These are phyloP conservation scores for Tetanocera ferruginea DNA, from an alignment of 2,888 invertebrate genomes.

Conservation along the genomic window DNA sequence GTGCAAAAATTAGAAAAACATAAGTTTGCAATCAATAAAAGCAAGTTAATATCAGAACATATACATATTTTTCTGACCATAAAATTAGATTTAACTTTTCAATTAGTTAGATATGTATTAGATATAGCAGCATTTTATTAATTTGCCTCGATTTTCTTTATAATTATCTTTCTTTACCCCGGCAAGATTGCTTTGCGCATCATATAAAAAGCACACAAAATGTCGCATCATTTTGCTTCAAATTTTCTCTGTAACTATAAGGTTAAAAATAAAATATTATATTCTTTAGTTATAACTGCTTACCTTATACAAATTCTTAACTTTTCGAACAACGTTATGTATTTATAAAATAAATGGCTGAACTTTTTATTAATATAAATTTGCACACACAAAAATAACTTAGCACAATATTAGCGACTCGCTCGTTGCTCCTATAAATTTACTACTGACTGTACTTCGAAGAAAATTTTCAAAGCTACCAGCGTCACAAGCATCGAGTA, in stretches of 20 bases:
- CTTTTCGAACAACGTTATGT: background rate
- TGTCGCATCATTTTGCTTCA: background rate
- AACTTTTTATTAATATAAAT: background rate
- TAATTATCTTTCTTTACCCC: too few relatives aligned
- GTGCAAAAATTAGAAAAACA: too few relatives aligned
- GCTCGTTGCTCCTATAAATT: slow-evolving; percentile 28
- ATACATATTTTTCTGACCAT: too few relatives aligned
- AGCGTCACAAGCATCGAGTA: slow-evolving; percentile 9
- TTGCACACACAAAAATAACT: too few relatives aligned
- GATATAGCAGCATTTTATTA: too few relatives aligned
- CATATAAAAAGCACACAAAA: too few relatives aligned
- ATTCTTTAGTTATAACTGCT: background rate
- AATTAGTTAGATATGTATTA: too few relatives aligned
- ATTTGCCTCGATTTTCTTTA: too few relatives aligned
- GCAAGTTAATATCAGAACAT: too few relatives aligned
- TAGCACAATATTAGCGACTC: background rate
- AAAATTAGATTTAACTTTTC: too few relatives aligned
- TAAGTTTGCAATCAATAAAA: too few relatives aligned
- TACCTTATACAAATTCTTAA: background rate
- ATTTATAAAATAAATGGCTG: background rate
- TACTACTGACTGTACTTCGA: slow-evolving; percentile 48
- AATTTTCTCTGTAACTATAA: background rate
- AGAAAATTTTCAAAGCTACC: slow-evolving; percentile 40
- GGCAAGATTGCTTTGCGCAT: too few relatives aligned
- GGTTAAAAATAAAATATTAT: background rate